Evolutionary conservation across 2,113 vertebrate genomes (phyloP), one percentile per base, ranked within the genome.

Genomic region (Psophia crepitans): DNA sequence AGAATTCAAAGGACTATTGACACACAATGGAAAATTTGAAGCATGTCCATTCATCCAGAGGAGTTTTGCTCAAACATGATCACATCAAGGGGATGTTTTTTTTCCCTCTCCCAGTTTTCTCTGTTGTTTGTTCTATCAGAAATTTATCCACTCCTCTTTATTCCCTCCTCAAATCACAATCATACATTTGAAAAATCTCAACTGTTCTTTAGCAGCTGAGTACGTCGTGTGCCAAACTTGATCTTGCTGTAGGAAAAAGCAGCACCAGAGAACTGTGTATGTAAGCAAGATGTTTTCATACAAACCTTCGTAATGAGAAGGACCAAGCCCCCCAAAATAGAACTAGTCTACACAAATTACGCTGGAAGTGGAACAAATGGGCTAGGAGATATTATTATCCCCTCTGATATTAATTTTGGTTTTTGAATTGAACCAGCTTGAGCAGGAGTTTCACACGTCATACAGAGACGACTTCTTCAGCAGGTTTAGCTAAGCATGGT

Each of bases 61-160:
- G 44, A 93, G 69, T 44, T 89, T 76, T 89, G 92, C 66, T 95
- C 87, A 60, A 87, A 93, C 69, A 93, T 19, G 66, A 93, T 84
- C 61, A 74, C 11, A 70, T 43, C 30, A 80, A 96, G 17, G 5
- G 12, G 3, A 57, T 76, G 27, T 22, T 66, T 74, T 28, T 18
- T 88, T 81, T 84, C 16, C 11, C 51, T 89, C 53, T 92, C 61
- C 12, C 70, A 91, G 39, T 57, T 79, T 89, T 60, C 44, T 84
- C 41, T 80, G 11, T 54, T 77, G 18, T 46, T 37, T 77, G 43
- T 58, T 90, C 80, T 60, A 71, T 17, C n/a, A 87, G 60, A 30
- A 92, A 78, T 43, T 71, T 75, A 89, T 19, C 69, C 76, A 75
- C 8, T 82, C 27, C 26, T 92, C 53, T 65, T 84, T 35, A 91